Evolutionary conservation across 1,140 invertebrate genomes (phyloP), one percentile per base, ranked within the genome.

Genomic region (Drosophila suzukii): DNA sequence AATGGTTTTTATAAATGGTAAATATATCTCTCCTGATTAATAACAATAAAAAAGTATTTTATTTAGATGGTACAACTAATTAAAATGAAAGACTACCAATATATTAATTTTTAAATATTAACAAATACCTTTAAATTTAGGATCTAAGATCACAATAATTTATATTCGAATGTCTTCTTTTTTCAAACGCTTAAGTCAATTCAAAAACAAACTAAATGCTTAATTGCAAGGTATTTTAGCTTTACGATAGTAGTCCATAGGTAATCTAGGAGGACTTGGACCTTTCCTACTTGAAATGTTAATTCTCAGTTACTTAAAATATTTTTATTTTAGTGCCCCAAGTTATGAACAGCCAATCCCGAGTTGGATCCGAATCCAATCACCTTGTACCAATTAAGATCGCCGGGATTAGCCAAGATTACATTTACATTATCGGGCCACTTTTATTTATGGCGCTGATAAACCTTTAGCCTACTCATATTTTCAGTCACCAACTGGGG

Each of bases 401-500:
- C 17, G 44, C 63, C 65, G 6, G 65, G 65, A 71, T 70, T 71
- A 57, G 65, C 36, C 65, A 38, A 71, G 67, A 71, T 70, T 71
- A 71, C 66, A 70, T 68, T 71, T 71, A 32, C 67, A 71, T 71
- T 71, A 71, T 71, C 65, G 43, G 41, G n/a, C 7, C 38, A n/a
- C 6, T n/a, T 27, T 57, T 70, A 57, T 71, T 71, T 71, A 71
- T 71, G 67, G 44, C 36, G 13, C 73, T 75, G 71, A 73, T 73
- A 73, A 73, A 59, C 67, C 46, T 73, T 75, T 75, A 75, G 61
- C 71, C 53, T 65, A 75, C 72, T 75, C 73, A 75, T 75, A 58
- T 75, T 75, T 61, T 73, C 38, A 62, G 34, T 34, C 15, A 38
- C 39, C 46, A 62, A 46, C 46, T 47, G 24, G 38, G 38, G 39